A percentile compares a stretch with the other conserved stretches of the same genome.
phyloP scores from a whole-genome alignment of 2,113 vertebrate species.

The Podocnemis expansa region DNA sequence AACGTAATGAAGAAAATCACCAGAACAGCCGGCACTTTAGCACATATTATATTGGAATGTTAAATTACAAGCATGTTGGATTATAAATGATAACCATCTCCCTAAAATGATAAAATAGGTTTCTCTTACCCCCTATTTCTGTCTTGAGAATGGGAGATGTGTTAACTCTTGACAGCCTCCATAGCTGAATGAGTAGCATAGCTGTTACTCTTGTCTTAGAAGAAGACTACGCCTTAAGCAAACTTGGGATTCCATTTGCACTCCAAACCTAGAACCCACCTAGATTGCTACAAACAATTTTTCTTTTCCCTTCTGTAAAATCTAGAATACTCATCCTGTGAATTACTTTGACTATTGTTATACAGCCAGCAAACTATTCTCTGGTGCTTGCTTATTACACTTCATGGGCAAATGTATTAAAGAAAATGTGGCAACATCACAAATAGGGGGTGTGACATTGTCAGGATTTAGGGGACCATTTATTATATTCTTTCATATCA shows the following conservation, averaged over 20 bases:
- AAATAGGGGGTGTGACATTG: not conserved
- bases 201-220: not conserved
- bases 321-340: not conserved
- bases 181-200: fast-evolving
- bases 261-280: not conserved
- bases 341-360: not conserved
- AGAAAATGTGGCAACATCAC: not conserved
- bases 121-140: not conserved
- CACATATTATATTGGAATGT: not conserved
- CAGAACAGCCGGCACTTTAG: not conserved
- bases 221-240: not conserved
- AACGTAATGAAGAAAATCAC: not conserved
- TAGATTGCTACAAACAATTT: not conserved
- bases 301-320: not conserved
- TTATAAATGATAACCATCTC: not conserved
- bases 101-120: not conserved
- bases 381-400: not conserved
- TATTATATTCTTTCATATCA: no score
- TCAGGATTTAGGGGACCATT: no score
- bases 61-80: not conserved
- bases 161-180: not conserved
- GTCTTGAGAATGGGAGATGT: not conserved
- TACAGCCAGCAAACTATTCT: conserved; percentile 3
- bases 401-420: not conserved
- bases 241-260: not conserved